These are phyloP conservation scores for Folsomia candida DNA, from an alignment of 2,888 invertebrate genomes.

Conservation along the genomic window DNA sequence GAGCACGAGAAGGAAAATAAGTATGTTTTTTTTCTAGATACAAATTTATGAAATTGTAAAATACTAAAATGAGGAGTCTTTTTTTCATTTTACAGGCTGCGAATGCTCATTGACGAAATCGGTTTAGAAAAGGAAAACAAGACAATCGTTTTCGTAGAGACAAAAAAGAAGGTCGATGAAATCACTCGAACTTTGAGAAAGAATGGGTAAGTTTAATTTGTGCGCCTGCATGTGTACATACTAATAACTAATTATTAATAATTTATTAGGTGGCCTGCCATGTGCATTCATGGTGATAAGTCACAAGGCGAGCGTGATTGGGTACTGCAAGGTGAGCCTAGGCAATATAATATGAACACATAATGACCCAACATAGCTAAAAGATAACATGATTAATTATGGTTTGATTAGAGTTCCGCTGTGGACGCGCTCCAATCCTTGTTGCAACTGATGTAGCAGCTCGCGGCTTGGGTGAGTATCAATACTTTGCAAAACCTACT, in stretches of 20 bases:
- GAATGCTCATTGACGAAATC: slow-evolving; percentile 63
- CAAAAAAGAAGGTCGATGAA: slow-evolving; percentile 69
- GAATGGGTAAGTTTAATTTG: slow-evolving; percentile 58
- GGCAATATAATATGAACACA: no score
- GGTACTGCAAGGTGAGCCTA: slow-evolving; percentile 75
- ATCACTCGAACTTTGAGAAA: slow-evolving; percentile 64
- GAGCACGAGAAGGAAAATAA: slow-evolving; percentile 92
- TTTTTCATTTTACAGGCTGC: no score
- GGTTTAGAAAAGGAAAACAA: slow-evolving; percentile 67
- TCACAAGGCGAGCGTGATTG: slow-evolving; percentile 89
- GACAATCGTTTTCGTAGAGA: slow-evolving; percentile 70
- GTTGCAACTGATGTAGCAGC: slow-evolving; percentile 95
- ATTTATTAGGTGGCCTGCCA: slow-evolving; percentile 69
- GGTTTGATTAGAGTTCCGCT: slow-evolving; percentile 68
- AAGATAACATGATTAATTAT: no score
- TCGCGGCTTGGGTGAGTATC: slow-evolving; percentile 80
- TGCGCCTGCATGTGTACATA: background rate
- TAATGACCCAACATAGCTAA: no score
- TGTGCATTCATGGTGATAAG: slow-evolving; percentile 92
- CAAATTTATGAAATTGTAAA: no score
- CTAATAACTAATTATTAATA: background rate
- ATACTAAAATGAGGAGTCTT: no score
- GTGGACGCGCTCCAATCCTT: slow-evolving; percentile 80
- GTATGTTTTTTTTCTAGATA: slow-evolving; percentile 53
- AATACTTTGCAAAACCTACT: no score